Evolutionary conservation across 2,113 vertebrate species (phyloP), one percentile per base, ranked within the genome.

Genomic region (Oryzias curvinotus): DNA sequence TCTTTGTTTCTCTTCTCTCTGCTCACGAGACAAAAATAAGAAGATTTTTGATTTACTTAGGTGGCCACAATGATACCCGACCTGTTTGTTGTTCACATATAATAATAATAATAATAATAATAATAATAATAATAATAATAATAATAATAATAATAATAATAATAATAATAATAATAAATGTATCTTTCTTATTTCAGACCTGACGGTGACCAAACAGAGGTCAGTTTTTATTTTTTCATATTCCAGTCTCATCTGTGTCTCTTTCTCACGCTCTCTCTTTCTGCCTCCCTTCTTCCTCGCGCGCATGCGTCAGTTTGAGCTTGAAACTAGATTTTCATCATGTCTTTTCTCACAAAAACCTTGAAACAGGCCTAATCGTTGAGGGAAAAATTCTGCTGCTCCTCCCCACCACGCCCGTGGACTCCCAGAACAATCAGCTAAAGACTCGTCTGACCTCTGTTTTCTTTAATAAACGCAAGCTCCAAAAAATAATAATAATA

Each of bases 281-380:
- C 21, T 23, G 21, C 57, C 69, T 21, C 48, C 0, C 14, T 56
- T 42, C 54, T 56, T 51, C 17, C 56, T 6, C 68, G 25, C 65
- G 82, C 86, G 85, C 86, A 88, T 83, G 86, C 83, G 83, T 77
- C 69, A 66, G 55, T 50, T 63, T 49, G 64, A 36, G 58, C 65
- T 52, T 26, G 26, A 44, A 71, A 60, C 55, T n/a, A 64, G 52
- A 86, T 81, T 66, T 78, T 52, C 75, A 78, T 79, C 71, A 62
- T 14, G 50, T 71, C 54, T 74, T 54, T 60, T 19, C 68, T 12
- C 49, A n/a, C n/a, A 62, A 59, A 65, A 55, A 65, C 28, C 64
- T 60, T 61, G 60, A 69, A 78, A 73, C 64, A 49, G 61, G 25
- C n/a, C 60, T 28, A 44, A 70, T 68, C 42, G 14, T 61, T 36